Base-by-base conservation (phyloP, 2,113 vertebrate genomes). In the Psilopogon haemacephalus region DNA sequence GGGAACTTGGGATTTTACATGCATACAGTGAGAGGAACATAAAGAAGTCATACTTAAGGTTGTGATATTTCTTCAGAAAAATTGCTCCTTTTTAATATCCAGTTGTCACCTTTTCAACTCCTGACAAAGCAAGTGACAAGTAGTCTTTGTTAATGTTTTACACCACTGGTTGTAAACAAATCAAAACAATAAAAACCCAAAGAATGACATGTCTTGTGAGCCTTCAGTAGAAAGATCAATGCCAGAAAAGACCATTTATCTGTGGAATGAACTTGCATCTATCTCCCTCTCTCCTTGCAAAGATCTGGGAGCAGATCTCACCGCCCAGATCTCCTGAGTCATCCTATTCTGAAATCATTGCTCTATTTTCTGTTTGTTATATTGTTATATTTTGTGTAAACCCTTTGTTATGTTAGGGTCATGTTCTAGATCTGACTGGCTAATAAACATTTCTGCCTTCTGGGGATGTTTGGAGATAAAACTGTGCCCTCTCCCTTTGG, bases 401-500 rank as follows among this genome's bases (percentile, higher is more conserved):
- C 37, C 37, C 48, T 82, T 78, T 94, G 84, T 95, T 95, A 84
- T 92, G 90, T 92, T 81, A 92, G 59, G 67, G 81, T 95, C 91
- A 87, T 91, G 70, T 56, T 68, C 81, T 69, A 58, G 77, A n/a
- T 71, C 42, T 95, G 91, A 75, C 87, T 89, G 82, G 78, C 70
- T 94, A 91, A 94, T 95, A 92, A 95, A 90, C 56, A 91, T 62
- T 89, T 69, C 54, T 48, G 90, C 54, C 86, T 74, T 92, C 85
- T 82, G 60, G 60, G 86, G 56, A 21, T 40, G 16, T 84, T 72
- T 84, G 74, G 38, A 59, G 59, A 83, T 89, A n/a, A 60, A 60
- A 46, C 54, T 86, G 42, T 64, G 77, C 78, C 58, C 20, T 64
- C 58, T 93, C 21, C 72, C 32, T 42, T 54, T 10, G 44, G 28